phyloP scores from a whole-genome alignment of 2,113 vertebrate species.

The Bambusicola thoracicus region DNA sequence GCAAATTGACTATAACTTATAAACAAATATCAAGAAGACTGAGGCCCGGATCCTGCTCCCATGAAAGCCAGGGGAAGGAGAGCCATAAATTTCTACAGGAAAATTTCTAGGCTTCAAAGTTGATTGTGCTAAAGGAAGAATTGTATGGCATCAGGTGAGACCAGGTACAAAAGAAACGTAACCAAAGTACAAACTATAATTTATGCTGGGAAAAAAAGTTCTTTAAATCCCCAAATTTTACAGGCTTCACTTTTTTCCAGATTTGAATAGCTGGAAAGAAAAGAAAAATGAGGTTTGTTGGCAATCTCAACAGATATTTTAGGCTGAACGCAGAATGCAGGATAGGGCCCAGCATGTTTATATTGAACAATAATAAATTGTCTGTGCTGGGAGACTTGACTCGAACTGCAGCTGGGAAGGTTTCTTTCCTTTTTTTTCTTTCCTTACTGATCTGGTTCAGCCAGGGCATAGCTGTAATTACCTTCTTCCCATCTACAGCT shows the following conservation, averaged over 20 bases:
- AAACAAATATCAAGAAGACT: constrained; percentile 3
- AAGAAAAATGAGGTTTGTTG: neutral
- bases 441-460: constrained; percentile 24
- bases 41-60: neutral
- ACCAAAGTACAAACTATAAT: neutral
- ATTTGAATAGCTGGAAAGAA: constrained; percentile 25
- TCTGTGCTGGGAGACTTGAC: constrained; percentile 59
- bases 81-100: neutral
- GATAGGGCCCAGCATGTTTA: constrained; percentile 62
- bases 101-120: neutral
- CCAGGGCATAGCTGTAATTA: constrained; percentile 61
- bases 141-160: constrained; percentile 21
- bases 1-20: constrained; percentile 9
- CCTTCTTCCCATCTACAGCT: constrained; percentile 56
- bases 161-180: constrained; percentile 12
- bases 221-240: neutral
- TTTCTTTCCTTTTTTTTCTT: neutral
- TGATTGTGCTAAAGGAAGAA: neutral
- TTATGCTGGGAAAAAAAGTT: neutral
- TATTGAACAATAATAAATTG: constrained; percentile 77
- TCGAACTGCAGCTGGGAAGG: constrained; percentile 56
- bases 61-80: neutral
- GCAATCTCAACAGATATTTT: neutral
- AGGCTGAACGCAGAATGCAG: neutral
- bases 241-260: constrained; percentile 12